Conservation (phyloP, 2,888 invertebrate species). For the Apocheima hispidaria region DNA sequence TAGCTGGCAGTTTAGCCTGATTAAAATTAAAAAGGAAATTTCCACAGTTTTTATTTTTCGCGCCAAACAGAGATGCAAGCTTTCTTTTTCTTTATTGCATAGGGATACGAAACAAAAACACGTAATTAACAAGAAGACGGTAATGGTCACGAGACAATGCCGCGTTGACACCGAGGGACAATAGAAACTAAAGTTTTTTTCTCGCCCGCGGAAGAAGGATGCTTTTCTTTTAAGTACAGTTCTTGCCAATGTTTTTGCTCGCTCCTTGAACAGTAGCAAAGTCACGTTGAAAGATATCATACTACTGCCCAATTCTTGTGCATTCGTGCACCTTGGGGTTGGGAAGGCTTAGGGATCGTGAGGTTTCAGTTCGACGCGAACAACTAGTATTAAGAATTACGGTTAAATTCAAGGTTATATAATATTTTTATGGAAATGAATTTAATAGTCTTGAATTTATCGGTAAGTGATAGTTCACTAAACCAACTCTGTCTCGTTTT, state of each 20-base stretch:
- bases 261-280: background rate
- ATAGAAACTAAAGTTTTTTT: conserved; percentile 35
- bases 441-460: too few relatives aligned
- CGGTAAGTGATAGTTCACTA: too few relatives aligned
- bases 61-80: conserved; percentile 29
- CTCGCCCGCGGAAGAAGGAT: conserved; percentile 29
- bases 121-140: conserved; percentile 48
- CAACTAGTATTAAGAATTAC: too few relatives aligned
- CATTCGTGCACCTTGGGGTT: too few relatives aligned
- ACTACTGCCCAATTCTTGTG: too few relatives aligned
- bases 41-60: conserved; percentile 13
- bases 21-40: conserved; percentile 11
- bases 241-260: background rate
- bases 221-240: conserved; percentile 32
- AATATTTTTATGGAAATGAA: too few relatives aligned
- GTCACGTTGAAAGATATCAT: background rate
- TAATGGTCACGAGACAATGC: conserved; percentile 46
- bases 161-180: conserved; percentile 39
- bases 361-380: too few relatives aligned
- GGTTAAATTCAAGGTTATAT: too few relatives aligned
- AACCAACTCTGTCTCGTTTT: too few relatives aligned
- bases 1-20: background rate
- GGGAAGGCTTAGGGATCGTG: too few relatives aligned
- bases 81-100: conserved; percentile 36
- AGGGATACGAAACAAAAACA: conserved; percentile 45